phyloP scores from a whole-genome alignment of 2,113 vertebrate species.

The Misgurnus anguillicaudatus region DNA sequence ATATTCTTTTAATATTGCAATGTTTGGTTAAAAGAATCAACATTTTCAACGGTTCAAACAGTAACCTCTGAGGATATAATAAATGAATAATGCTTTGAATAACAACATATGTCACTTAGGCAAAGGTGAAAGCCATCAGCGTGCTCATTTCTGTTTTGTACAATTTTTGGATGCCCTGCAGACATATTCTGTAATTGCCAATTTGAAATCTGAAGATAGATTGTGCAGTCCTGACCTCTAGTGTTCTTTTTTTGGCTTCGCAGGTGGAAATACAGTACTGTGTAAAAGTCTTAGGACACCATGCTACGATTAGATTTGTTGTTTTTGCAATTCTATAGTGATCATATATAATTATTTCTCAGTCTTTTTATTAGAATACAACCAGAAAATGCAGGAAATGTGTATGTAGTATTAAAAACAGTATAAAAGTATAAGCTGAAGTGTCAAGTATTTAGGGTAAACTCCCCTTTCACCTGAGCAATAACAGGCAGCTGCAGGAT shows the following conservation, averaged over 20 bases:
- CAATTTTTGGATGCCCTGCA: background rate
- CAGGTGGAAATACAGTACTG: background rate
- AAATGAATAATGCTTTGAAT: background rate
- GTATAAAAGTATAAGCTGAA: too few relatives aligned
- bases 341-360: too few relatives aligned
- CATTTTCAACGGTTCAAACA: background rate
- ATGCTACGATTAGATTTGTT: too few relatives aligned
- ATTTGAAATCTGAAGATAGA: background rate
- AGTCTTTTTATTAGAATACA: too few relatives aligned
- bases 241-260: conserved; percentile 57
- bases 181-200: background rate
- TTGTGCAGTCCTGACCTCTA: conserved; percentile 74
- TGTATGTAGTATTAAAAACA: too few relatives aligned
- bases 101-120: background rate
- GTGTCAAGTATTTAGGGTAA: too few relatives aligned
- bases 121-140: background rate
- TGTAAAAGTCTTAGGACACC: too few relatives aligned
- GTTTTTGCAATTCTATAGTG: too few relatives aligned
- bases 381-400: too few relatives aligned
- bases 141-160: background rate
- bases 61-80: background rate
- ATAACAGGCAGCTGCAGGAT: too few relatives aligned
- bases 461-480: too few relatives aligned
- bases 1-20: too few relatives aligned
- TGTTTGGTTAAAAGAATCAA: background rate